These are phyloP conservation scores for Pristis pectinata DNA, from an alignment of 2,797 vertebrate genomes.

Conservation along the genomic window DNA sequence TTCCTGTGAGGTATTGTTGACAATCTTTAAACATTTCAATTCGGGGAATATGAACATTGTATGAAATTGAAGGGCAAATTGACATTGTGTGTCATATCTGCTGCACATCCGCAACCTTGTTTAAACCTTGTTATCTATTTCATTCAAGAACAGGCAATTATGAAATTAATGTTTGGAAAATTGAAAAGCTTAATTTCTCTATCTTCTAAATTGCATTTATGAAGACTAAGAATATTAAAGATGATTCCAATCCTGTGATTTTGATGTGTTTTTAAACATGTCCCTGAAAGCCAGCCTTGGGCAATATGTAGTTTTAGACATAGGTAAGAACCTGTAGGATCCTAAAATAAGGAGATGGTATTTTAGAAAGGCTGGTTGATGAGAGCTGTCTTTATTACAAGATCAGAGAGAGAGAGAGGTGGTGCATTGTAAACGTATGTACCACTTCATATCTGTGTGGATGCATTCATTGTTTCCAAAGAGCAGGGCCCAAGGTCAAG, in stretches of 20 bases:
- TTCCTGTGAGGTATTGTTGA: background rate
- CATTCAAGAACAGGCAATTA: background rate
- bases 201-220: conserved; percentile 10
- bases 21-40: background rate
- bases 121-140: conserved; percentile 13
- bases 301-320: background rate
- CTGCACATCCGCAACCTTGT: background rate
- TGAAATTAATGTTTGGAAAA: background rate
- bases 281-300: background rate
- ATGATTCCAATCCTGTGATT: background rate
- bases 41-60: background rate
- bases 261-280: conserved; percentile 4
- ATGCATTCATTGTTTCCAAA: background rate
- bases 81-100: background rate
- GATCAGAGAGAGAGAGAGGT: background rate
- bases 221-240: background rate
- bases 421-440: background rate
- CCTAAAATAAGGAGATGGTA: background rate
- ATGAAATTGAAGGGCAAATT: background rate
- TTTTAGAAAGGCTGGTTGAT: background rate
- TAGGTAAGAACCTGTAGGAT: background rate
- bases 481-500: background rate
- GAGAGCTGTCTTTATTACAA: background rate
- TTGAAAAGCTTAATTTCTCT: conserved; percentile 9
- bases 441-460: background rate